Evolutionary conservation across 2,888 invertebrate species (phyloP).

Genomic region (Apodemia duryi): DNA sequence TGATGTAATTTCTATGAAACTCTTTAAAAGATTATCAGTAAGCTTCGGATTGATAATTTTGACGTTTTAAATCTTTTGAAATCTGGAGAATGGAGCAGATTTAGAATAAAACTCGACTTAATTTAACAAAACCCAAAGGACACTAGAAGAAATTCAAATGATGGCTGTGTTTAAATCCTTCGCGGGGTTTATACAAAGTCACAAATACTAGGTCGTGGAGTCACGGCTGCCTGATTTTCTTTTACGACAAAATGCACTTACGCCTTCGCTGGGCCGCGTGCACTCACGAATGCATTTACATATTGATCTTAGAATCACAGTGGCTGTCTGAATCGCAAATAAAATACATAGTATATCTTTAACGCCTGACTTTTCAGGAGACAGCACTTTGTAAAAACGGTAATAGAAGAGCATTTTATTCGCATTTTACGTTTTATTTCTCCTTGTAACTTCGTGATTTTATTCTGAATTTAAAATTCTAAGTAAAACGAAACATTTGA

Average conservation of each 20-base stretch:
- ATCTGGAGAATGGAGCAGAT: no score
- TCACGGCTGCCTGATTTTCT: slow-evolving; percentile 57
- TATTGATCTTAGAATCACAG: slow-evolving; percentile 69
- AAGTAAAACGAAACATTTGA: background rate
- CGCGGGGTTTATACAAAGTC: slow-evolving; percentile 43
- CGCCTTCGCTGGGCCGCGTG: slow-evolving; percentile 41
- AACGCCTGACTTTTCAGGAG: slow-evolving; percentile 21
- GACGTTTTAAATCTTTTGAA: no score
- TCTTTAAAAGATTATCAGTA: no score
- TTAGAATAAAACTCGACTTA: no score
- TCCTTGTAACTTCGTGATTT: background rate
- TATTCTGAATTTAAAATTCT: background rate
- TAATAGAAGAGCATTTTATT: slow-evolving; percentile 12
- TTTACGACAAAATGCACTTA: slow-evolving; percentile 75
- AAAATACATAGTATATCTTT: slow-evolving; percentile 44
- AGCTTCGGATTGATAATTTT: no score
- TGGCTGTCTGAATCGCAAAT: slow-evolving; percentile 52
- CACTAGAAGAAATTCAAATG: slow-evolving; percentile 26
- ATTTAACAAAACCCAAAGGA: background rate
- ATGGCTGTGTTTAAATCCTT: slow-evolving; percentile 35
- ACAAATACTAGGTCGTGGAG: slow-evolving; percentile 45
- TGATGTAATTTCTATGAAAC: no score
- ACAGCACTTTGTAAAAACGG: slow-evolving; percentile 17
- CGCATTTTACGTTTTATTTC: slow-evolving; percentile 4
- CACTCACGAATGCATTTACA: slow-evolving; percentile 68